phyloP scores from a whole-genome alignment of 1,140 invertebrate genomes.

The Aphidius ervi region DNA sequence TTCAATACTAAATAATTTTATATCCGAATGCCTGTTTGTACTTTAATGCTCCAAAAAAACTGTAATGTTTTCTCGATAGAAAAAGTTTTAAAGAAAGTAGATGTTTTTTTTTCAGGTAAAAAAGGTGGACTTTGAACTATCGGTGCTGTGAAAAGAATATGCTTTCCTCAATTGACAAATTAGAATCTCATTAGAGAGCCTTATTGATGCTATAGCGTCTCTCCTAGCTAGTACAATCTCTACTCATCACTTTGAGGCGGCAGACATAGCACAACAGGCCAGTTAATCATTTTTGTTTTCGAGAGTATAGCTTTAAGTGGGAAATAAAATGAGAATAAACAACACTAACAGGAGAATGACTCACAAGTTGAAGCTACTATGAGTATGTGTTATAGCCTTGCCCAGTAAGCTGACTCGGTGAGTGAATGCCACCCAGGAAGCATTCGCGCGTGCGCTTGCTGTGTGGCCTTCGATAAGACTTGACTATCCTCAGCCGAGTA shows the following conservation, averaged over 20 bases:
- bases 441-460: constrained; percentile 52
- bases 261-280: no score
- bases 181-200: constrained; percentile 62
- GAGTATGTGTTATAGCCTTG: constrained; percentile 18
- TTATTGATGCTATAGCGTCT: constrained; percentile 32
- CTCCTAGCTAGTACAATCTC: no score
- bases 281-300: not conserved
- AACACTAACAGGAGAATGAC: constrained; percentile 49
- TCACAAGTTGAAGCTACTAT: constrained; percentile 24
- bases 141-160: no score
- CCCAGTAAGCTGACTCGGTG: constrained; percentile 42
- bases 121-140: no score
- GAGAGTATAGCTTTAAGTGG: constrained; percentile 3
- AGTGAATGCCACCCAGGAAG: constrained; percentile 53
- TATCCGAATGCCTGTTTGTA: no score
- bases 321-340: constrained; percentile 42
- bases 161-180: constrained; percentile 62
- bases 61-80: no score
- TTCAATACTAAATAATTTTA: no score
- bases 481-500: constrained; percentile 39
- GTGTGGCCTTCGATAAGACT: constrained; percentile 45
- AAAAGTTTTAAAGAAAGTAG: no score
- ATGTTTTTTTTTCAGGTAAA: no score
- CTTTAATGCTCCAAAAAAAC: no score
- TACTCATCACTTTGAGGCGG: no score